A percentile compares a stretch with the other conserved stretches of the same genome.
Evolutionary conservation across 2,113 vertebrate genomes (phyloP).

Genomic region (Ochotona curzoniae): DNA sequence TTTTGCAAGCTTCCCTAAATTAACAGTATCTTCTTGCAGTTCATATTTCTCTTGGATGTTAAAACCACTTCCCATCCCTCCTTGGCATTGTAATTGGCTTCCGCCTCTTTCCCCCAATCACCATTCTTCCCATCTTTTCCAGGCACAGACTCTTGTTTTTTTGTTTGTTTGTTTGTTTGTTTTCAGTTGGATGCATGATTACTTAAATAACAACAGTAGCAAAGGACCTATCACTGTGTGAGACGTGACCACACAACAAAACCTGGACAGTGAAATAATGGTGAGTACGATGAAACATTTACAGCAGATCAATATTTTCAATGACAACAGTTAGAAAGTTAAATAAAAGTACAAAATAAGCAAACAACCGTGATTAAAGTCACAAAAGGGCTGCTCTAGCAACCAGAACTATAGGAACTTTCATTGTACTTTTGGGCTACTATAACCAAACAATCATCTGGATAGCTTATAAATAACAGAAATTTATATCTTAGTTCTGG

Average conservation of each 20-base stretch:
- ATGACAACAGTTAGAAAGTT: background rate
- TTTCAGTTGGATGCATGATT: background rate
- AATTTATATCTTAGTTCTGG: background rate
- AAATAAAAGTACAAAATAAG: slow-evolving; percentile 31
- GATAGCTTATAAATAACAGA: background rate
- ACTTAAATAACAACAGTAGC: background rate
- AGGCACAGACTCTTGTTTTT: background rate
- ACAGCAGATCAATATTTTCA: background rate
- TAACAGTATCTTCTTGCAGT: background rate
- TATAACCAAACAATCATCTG: background rate
- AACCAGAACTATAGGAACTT: background rate
- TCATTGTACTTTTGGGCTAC: background rate
- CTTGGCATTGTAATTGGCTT: background rate
- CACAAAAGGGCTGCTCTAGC: background rate
- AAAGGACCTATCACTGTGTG: background rate
- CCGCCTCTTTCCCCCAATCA: background rate
- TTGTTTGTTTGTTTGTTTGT: background rate
- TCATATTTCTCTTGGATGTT: background rate
- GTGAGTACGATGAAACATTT: background rate
- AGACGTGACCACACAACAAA: background rate
- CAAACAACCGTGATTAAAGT: background rate
- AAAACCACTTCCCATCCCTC: background rate
- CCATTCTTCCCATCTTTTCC: background rate
- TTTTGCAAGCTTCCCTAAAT: background rate
- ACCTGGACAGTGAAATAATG: background rate